Evolutionary conservation across 2,888 invertebrate species (phyloP).

Genomic region (Hypercompe scribonia): DNA sequence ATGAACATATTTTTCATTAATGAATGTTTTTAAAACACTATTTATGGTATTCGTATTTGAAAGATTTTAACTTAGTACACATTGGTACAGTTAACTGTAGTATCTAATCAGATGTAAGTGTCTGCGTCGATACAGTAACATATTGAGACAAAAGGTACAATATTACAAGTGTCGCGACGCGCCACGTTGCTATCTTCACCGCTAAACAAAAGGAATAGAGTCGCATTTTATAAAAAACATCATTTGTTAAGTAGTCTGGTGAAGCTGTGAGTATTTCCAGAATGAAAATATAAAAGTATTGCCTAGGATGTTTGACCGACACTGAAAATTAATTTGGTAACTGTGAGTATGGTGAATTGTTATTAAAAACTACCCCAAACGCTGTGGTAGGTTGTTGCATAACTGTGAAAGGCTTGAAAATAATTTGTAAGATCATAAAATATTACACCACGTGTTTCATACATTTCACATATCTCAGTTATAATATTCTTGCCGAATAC

Average conservation of each 20-base stretch:
- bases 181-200: constrained; percentile 25
- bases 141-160: constrained; percentile 19
- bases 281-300: background rate
- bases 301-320: background rate
- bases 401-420: too few relatives aligned
- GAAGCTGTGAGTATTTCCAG: background rate
- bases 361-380: background rate
- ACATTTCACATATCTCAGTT: background rate
- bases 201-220: constrained; percentile 26
- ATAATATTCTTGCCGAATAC: background rate
- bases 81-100: background rate
- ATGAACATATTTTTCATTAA: too few relatives aligned
- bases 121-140: constrained; percentile 14
- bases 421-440: background rate
- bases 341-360: background rate
- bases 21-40: too few relatives aligned
- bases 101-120: constrained; percentile 12
- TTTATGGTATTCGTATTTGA: too few relatives aligned
- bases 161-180: constrained; percentile 15
- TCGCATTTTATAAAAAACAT: constrained; percentile 1
- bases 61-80: too few relatives aligned
- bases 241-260: too few relatives aligned
- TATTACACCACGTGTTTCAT: background rate
- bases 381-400: too few relatives aligned
- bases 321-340: background rate